These are phyloP conservation scores for Lydus trimaculatus DNA, from an alignment of 2,888 invertebrate species.

Conservation along the genomic window DNA sequence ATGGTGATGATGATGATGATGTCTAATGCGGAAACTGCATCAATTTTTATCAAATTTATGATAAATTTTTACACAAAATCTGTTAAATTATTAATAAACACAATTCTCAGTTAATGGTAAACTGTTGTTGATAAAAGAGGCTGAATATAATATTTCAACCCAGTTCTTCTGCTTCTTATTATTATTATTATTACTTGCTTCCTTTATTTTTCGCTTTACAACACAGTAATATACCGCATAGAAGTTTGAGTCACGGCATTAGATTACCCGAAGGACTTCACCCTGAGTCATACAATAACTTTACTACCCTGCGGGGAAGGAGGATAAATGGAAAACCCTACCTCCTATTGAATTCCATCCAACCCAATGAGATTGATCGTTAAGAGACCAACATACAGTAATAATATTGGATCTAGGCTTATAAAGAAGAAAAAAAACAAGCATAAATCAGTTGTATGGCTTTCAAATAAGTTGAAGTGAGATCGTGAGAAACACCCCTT, in stretches of 20 bases:
- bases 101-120: background rate
- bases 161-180: too few species aligned
- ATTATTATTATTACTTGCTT: background rate
- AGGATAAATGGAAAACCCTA: slow-evolving; percentile 3
- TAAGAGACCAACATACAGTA: background rate
- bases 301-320: background rate
- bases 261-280: slow-evolving; percentile 14
- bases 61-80: background rate
- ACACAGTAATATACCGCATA: slow-evolving; percentile 1
- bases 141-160: background rate
- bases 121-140: background rate
- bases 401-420: background rate
- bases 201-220: background rate
- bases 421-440: too few species aligned
- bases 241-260: slow-evolving; percentile 13
- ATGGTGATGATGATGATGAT: background rate
- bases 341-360: slow-evolving; percentile 13
- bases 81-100: background rate
- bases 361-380: slow-evolving; percentile 5
- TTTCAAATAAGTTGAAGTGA: too few species aligned
- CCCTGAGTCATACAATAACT: slow-evolving; percentile 12
- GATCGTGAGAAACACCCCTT: too few species aligned
- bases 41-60: background rate
- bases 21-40: background rate
- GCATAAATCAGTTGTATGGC: too few species aligned